Conservation (phyloP, 2,113 vertebrate genomes). For the Rhinogobius similis region DNA sequence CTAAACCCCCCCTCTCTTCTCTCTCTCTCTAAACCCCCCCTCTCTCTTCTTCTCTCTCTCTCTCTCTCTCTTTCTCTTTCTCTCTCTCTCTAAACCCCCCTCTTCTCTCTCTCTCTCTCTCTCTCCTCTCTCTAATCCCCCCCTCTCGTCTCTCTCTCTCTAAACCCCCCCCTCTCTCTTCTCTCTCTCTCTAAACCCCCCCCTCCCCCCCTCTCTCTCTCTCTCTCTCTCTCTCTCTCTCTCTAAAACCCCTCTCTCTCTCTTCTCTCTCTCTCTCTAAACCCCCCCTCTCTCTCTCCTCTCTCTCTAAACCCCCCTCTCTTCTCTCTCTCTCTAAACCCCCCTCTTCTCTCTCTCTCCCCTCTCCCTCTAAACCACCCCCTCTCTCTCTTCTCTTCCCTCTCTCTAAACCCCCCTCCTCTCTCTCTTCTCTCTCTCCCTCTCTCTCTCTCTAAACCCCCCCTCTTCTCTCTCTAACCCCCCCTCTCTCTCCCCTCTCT, state of each 20-base stretch:
- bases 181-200: constrained; percentile 16
- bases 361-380: neutral
- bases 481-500: constrained; percentile 5
- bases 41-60: neutral
- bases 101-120: neutral
- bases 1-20: no score
- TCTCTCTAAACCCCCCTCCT: neutral
- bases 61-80: neutral
- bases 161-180: constrained; percentile 8
- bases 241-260: no score
- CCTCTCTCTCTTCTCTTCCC: neutral
- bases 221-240: neutral
- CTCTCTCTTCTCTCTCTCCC: constrained; percentile 6
- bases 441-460: neutral
- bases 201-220: neutral
- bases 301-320: no score
- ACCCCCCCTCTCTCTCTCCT: no score
- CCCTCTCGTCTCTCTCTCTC: no score
- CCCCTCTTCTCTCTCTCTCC: neutral
- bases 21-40: neutral
- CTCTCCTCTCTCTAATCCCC: no score
- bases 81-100: constrained; percentile 18
- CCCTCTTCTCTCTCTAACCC: no score
- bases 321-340: neutral
- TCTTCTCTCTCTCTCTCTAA: neutral